Evolutionary conservation across 2,888 invertebrate species (phyloP), one percentile per base, ranked within the genome.

Genomic region (Andrena bicolor): DNA sequence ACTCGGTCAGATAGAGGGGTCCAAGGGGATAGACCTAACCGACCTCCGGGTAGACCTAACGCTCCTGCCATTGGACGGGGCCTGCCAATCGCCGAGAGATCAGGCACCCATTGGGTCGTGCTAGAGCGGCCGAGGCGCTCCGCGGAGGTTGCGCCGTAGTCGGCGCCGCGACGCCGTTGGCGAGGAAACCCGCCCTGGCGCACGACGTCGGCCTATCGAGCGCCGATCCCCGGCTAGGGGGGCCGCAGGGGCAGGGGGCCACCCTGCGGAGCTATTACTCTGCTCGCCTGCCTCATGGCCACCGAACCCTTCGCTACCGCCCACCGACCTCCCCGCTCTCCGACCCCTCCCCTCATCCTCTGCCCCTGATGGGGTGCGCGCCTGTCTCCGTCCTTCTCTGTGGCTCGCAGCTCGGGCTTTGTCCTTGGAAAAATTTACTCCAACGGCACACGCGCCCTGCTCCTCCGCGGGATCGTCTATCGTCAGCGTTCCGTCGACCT

Each of bases 61-160:
- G 35, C 69, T 26, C 70, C 74, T 82, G 66, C 86, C 85, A 90
- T 90, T 90, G 90, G 90, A 23, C 61, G 71, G 51, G 6, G 23
- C 23, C 65, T 49, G 69, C 88, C 89, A 88, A 85, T 86, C 64
- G 28, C 48, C 49, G 51, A 16, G 5, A 13, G 49, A 68, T 35
- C 2, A 2, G 10, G 8, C 56, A 61, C 13, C 64, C 68, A 89
- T 90, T 90, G 85, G 86, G 1, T n/a, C 60, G n/a, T 20, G 4
- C 10, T 2, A 23, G 35, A 4, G n/a, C 32, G 49, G 77, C 30
- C 23, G 76, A 32, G 16, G 7, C 51, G 66, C 10, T 16, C 13
- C 51, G 7, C 28, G 16, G 60, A 73, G 72, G 69, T 66, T 23
- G 64, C 49, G 41, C 70, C 60, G 6, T 20, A n/a, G 2, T 35